Base-by-base conservation (phyloP, 2,888 invertebrate species). In the Xylota sylvarum region DNA sequence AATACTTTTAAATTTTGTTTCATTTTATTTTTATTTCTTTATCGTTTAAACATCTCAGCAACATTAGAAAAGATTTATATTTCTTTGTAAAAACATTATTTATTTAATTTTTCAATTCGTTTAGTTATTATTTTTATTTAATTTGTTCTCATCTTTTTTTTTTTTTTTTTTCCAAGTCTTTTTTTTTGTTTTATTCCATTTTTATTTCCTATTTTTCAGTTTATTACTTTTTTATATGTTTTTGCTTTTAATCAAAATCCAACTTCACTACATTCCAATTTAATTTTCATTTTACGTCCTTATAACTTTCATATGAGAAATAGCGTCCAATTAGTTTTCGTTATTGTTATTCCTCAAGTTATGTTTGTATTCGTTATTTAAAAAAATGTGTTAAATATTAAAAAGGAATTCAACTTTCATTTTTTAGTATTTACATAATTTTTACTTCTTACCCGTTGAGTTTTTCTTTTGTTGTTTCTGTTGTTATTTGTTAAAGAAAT, bases 81-180 rank as follows among this genome's bases (percentile, higher is more conserved):
- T 73, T 79, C 64, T 79, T 79, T 3, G 56, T 65, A 43, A 19
- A 80, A 73, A 72, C 64, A 72, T 50, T 58, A 56, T 73, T 80
- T 30, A 60, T 55, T 62, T 69, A 78, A 35, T 35, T 37, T 40
- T 52, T 37, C 10, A 35, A 35, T 35, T 52, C 10, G 65, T 77
- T 0, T 5, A 5, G 32, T 32, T 2, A 32, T 32, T n/a, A n/a
- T 32, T 32, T 32, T 7, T 6, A 32, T 7, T 32, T 5, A 32
- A 32, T 43, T 79, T 43, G 10, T 43, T 14, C 19, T 10, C 3
- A 3, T 46, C 4, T n/a, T 19, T 23, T 46, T 58, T 48, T 3
- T 17, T 5, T 52, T 78, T 32, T 14, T 40, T 10, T 40, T 27
- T 55, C 48, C 5, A 40, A 32, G 4, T 72, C 6, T 4, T 43